phyloP scores from a whole-genome alignment of 53 echinoderm and acorn worm genomes.

The Echinarachnius parma region DNA sequence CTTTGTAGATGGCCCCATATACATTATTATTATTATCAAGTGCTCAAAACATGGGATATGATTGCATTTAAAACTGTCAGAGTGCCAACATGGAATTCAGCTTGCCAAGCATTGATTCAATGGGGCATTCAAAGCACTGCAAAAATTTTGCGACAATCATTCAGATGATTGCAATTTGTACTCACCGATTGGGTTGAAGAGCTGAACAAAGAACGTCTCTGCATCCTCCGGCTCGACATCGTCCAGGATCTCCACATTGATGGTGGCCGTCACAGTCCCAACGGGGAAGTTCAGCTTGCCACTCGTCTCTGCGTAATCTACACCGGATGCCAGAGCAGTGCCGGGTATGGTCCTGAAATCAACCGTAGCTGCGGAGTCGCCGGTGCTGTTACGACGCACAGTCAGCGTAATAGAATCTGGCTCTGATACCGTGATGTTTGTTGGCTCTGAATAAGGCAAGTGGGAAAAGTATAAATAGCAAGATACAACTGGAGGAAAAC shows the following conservation, averaged over 20 bases:
- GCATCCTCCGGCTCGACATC: constrained; percentile 73
- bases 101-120: too few relatives aligned
- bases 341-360: constrained; percentile 75
- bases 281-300: constrained; percentile 65
- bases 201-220: constrained; percentile 77
- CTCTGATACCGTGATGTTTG: constrained; percentile 47
- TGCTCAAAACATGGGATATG: not conserved
- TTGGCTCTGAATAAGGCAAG: constrained; percentile 63
- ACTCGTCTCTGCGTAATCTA: constrained; percentile 57
- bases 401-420: constrained; percentile 50
- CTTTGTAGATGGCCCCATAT: too few relatives aligned
- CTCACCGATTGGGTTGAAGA: constrained; percentile 86
- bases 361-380: constrained; percentile 68
- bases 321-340: constrained; percentile 52
- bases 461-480: too few relatives aligned
- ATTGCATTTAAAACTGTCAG: not conserved
- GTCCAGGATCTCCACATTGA: constrained; percentile 58
- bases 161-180: not conserved
- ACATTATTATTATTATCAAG: too few relatives aligned
- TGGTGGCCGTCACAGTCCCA: constrained; percentile 48
- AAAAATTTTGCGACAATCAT: not conserved
- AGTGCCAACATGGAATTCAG: not conserved
- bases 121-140: not conserved
- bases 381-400: constrained; percentile 75
- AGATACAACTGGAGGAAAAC: too few relatives aligned